Base-by-base conservation (phyloP, 2,888 invertebrate genomes). In the Pterostichus madidus region DNA sequence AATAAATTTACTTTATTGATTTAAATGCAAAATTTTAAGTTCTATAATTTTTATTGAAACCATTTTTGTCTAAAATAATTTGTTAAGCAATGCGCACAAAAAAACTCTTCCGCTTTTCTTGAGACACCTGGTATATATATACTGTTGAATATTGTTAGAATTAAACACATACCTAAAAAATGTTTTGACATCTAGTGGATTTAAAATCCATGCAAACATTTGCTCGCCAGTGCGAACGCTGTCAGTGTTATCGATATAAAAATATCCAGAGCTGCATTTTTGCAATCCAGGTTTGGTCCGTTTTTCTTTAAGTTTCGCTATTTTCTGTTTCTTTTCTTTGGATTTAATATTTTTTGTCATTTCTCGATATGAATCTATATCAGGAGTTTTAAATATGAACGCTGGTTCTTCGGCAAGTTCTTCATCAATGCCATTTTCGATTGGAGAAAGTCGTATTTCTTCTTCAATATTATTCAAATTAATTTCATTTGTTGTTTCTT, bases 131-230 rank as follows among this genome's bases (percentile, higher is more conserved):
- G n/a, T n/a, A n/a, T 13, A 49, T 6, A 49, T 56, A 53, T 53
- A 0, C 3, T 56, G n/a, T 59, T 6, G 24, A 24, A 24, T 24
- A n/a, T n/a, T n/a, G n/a, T n/a, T n/a, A 24, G 24, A 24, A 24
- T 24, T 24, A 24, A 11, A 32, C n/a, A 64, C 78, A 46, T 64
- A 79, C 79, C 32, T 68, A 35, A 80, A 73, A 56, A 80, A 80
- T 15, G 73, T 13, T 13, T 31, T 31, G 0, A 71, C 17, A 15
- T 71, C 44, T 8, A 80, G 13, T n/a, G 80, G 80, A 52, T 56
- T 11, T 4, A 80, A 53, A 35, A 80, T 11, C 80, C 80, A 80
- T n/a, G 17, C 24, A 73, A 80, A 80, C 10, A 80, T 17, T 80
- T 80, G 35, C 17, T 53, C 39, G 1, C 80, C 80, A 39, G 46